phyloP scores from a whole-genome alignment of 1,140 invertebrate genomes.

The Aphis gossypii region DNA sequence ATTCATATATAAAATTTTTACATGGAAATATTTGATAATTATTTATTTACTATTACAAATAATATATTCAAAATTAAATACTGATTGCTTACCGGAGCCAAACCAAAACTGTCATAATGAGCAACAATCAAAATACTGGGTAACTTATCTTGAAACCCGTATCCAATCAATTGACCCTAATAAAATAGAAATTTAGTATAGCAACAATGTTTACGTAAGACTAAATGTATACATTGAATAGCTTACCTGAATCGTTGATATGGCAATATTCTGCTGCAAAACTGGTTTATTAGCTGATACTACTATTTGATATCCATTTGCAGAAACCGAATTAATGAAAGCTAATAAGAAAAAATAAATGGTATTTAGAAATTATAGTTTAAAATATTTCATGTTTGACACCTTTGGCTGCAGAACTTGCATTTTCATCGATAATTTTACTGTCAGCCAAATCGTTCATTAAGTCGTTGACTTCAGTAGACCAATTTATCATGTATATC shows the following conservation, averaged over 20 bases:
- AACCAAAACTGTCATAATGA: constrained; percentile 90
- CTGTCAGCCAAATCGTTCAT: constrained; percentile 76
- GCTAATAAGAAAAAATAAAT: constrained; percentile 66
- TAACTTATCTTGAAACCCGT: constrained; percentile 78
- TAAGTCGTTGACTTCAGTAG: constrained; percentile 76
- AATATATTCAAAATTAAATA: not conserved
- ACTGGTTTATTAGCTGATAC: constrained; percentile 75
- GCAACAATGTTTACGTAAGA: not conserved
- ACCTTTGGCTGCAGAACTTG: constrained; percentile 74
- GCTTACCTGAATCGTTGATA: constrained; percentile 74
- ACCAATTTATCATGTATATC: constrained; percentile 87
- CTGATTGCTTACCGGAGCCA: constrained; percentile 80
- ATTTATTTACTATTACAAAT: not conserved
- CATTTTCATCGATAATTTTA: constrained; percentile 67
- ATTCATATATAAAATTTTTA: not conserved
- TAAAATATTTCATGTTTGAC: constrained; percentile 3
- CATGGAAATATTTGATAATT: not conserved
- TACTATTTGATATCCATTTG: constrained; percentile 90
- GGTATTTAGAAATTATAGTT: constrained; percentile 42
- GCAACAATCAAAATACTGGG: constrained; percentile 90
- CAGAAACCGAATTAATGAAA: constrained; percentile 84
- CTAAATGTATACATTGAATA: not conserved
- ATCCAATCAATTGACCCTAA: constrained; percentile 85
- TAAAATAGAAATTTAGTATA: constrained; percentile 64
- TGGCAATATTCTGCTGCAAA: constrained; percentile 78